These are phyloP conservation scores for Alexandromys oeconomus DNA, from an alignment of 2,797 vertebrate species.

Conservation along the genomic window DNA sequence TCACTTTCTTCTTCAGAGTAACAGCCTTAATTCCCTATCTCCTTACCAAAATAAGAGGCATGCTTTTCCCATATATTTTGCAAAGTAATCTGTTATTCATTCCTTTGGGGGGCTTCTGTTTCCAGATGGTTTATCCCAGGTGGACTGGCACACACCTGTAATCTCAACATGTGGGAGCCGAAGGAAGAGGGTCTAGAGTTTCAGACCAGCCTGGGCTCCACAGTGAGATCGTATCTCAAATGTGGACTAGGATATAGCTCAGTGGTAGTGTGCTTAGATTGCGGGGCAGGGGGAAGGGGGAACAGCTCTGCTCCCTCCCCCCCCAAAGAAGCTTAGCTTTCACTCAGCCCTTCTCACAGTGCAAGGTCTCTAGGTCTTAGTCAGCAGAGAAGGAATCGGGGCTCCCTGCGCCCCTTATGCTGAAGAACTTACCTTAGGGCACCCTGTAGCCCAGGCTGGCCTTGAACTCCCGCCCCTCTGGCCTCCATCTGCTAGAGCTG, in stretches of 20 bases:
- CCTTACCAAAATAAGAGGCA: slow-evolving; percentile 47
- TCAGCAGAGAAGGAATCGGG: slow-evolving; percentile 26
- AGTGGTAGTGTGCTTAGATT: background rate
- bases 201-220: background rate
- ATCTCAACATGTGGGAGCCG: background rate
- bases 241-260: background rate
- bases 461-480: background rate
- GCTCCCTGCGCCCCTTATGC: background rate
- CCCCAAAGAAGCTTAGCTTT: background rate
- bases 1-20: slow-evolving; percentile 42
- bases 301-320: background rate
- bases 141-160: background rate
- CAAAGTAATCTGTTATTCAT: background rate
- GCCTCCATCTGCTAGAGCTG: background rate
- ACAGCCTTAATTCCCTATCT: slow-evolving; percentile 47
- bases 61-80: background rate
- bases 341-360: background rate
- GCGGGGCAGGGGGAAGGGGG: too few species aligned
- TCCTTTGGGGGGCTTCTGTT: background rate
- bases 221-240: background rate
- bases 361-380: background rate
- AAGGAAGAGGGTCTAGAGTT: background rate
- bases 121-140: background rate
- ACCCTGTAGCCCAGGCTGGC: background rate
- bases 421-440: background rate